Evolutionary conservation across 2,888 invertebrate species (phyloP), one percentile per base, ranked within the genome.

Genomic region (Cyrtodaria siliqua): DNA sequence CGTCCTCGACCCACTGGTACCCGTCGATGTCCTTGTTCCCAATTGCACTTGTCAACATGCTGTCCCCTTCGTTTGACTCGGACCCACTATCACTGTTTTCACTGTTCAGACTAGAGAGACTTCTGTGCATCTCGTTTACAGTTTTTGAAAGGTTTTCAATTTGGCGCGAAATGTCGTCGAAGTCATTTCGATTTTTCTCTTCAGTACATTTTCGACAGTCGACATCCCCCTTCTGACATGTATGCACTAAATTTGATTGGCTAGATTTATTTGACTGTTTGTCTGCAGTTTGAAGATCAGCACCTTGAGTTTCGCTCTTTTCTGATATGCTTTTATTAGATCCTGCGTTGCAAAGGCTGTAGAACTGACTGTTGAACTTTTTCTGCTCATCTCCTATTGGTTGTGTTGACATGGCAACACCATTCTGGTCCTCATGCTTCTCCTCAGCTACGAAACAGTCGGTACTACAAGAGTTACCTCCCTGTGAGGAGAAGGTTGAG

Each of bases 1-100:
- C 90, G 69, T 90, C 90, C 50, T 89, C 88, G 16, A 86, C 86
- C 90, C 90, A 90, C 26, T 89, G 89, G 55, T 89, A 90, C 1
- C 89, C 90, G 55, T 90, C 89, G 20, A 86, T 79, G 33, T 82
- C 86, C 27, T 83, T 82, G 64, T 84, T 74, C 26, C 80, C 82
- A 16, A 80, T 75, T 24, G 82, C 76, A 66, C 81, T 76, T 40
- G 64, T 55, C 27, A 75, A 67, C n/a, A 57, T 55, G 42, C 75
- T 56, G 50, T 84, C 83, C 24, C 75, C 81, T 57, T 83, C 86
- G 40, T 84, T 84, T 3, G 83, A 86, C 49, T 86, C 86, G 0
- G 75, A 74, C 16, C 71, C 76, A 49, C 64, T 66, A 40, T 85
- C 87, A 50, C 82, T 84, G 49, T 86, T 86, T 27, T 84, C 86